These are phyloP conservation scores for Microplitis deprimator DNA, from an alignment of 2,888 invertebrate species.

Conservation along the genomic window DNA sequence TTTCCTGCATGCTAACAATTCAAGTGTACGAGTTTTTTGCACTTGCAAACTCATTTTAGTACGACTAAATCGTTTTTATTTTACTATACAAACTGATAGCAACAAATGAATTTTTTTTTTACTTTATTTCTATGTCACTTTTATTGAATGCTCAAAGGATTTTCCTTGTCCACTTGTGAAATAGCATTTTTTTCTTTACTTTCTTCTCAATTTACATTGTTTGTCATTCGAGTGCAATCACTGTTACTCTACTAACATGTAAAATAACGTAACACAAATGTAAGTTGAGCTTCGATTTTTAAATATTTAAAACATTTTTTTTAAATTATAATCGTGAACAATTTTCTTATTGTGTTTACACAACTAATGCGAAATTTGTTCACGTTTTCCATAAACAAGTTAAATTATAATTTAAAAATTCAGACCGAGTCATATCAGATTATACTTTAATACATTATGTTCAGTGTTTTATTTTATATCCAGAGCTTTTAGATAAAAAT, in stretches of 20 bases:
- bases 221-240: neutral
- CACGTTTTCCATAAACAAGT: too few species aligned
- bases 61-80: slow-evolving; percentile 7
- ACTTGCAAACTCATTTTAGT: slow-evolving; percentile 10
- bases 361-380: too few species aligned
- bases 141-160: slow-evolving; percentile 23
- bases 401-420: too few species aligned
- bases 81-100: slow-evolving; percentile 13
- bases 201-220: neutral
- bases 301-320: too few species aligned
- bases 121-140: slow-evolving; percentile 2
- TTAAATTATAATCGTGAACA: too few species aligned
- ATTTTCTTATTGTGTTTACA: too few species aligned
- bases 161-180: neutral
- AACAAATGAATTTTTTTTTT: slow-evolving; percentile 5
- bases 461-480: too few species aligned
- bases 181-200: neutral
- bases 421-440: too few species aligned
- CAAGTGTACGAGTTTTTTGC: slow-evolving; percentile 4
- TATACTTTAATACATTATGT: too few species aligned
- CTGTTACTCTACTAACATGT: neutral
- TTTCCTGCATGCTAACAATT: slow-evolving; percentile 29
- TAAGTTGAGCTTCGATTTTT: too few species aligned
- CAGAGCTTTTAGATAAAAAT: too few species aligned
- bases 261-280: neutral